Evolutionary conservation across 2,797 vertebrate species (phyloP).

Genomic region (Pteronotus mesoamericanus): DNA sequence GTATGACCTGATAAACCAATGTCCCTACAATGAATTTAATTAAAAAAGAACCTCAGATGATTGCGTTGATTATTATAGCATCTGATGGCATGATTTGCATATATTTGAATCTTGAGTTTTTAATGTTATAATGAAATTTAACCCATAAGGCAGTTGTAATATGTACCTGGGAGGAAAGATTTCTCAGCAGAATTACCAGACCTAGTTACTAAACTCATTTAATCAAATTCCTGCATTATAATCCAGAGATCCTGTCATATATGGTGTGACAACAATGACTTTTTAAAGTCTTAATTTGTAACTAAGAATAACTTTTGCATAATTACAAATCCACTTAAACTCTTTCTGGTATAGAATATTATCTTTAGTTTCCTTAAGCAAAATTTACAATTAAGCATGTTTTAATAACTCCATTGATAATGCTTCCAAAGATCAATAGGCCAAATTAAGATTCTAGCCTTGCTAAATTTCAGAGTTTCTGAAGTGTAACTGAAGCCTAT

Average conservation of each 20-base stretch:
- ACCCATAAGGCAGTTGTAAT: neutral
- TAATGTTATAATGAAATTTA: neutral
- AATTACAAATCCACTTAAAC: neutral
- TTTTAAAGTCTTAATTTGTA: neutral
- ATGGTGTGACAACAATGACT: neutral
- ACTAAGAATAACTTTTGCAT: neutral
- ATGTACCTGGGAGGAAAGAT: neutral
- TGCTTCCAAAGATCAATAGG: neutral
- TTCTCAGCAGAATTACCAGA: neutral
- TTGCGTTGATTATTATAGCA: neutral
- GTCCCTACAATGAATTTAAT: neutral
- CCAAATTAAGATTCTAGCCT: neutral
- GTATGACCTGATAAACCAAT: neutral
- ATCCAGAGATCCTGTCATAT: neutral
- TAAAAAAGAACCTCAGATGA: neutral
- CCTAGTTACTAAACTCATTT: neutral
- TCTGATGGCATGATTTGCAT: neutral
- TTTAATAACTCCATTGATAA: neutral
- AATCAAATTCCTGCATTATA: constrained; percentile 7
- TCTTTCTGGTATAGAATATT: neutral
- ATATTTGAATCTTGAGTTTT: constrained; percentile 21
- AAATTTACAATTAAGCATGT: neutral
- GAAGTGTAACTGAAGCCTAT: neutral
- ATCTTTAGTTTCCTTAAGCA: constrained; percentile 20
- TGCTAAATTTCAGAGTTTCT: neutral